Percentiles rank a stretch among this genome's conserved stretches.
Evolutionary conservation across 2,113 vertebrate genomes (phyloP).

Genomic region (Labeo rohita): DNA sequence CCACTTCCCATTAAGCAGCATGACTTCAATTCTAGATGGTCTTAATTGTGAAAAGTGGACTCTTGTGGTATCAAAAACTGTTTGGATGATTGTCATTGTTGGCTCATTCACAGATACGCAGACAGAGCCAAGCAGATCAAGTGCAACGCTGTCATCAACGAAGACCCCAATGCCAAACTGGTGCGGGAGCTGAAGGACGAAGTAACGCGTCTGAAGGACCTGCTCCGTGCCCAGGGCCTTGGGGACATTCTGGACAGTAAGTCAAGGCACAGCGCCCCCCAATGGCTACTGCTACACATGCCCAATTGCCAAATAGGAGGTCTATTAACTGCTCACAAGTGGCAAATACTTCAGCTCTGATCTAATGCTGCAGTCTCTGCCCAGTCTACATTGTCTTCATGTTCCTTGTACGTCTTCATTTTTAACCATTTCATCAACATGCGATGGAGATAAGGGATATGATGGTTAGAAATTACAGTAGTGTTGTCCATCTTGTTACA

Average conservation of each 20-base stretch:
- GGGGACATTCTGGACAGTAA: slow-evolving; percentile 99
- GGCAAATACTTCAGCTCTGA: slow-evolving; percentile 23
- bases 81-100: not conserved
- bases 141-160: slow-evolving; percentile 98
- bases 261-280: slow-evolving; percentile 66
- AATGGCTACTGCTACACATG: not conserved
- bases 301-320: not conserved
- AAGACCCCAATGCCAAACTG: slow-evolving; percentile 96
- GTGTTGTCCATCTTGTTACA: not conserved
- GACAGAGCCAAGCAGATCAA: slow-evolving; percentile 98
- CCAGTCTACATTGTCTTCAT: not conserved
- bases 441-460: slow-evolving; percentile 7
- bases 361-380: not conserved
- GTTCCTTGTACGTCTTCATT: slow-evolving; percentile 6
- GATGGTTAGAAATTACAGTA: not conserved
- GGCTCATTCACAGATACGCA: slow-evolving; percentile 81
- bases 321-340: not conserved
- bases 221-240: slow-evolving; percentile 93
- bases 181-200: slow-evolving; percentile 97
- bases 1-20: not conserved
- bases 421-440: slow-evolving; percentile 15
- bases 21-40: not conserved
- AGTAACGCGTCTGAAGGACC: slow-evolving; percentile 91
- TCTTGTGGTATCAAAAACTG: not conserved
- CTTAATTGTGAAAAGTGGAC: not conserved